Evolutionary conservation across 2,888 invertebrate species (phyloP).

Genomic region (Aricia artaxerxes): DNA sequence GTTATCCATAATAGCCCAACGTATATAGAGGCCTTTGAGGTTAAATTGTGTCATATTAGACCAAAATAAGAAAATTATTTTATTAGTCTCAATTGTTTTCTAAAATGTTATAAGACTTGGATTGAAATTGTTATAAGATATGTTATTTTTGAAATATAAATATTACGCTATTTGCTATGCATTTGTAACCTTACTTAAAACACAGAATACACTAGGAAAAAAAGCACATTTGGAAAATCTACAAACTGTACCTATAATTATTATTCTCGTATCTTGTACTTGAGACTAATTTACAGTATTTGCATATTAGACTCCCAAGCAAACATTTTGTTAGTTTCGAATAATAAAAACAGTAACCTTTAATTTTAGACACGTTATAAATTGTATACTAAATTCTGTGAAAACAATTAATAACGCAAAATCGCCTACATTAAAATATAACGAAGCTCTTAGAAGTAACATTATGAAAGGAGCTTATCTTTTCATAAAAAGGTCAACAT

Average conservation of each 20-base stretch:
- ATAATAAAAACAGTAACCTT: too few relatives aligned
- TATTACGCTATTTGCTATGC: not conserved
- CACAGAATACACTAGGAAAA: not conserved
- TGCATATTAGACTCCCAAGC: not conserved
- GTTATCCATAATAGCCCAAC: too few relatives aligned
- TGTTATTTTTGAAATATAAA: too few relatives aligned
- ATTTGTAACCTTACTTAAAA: too few relatives aligned
- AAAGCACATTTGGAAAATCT: not conserved
- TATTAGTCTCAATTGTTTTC: too few relatives aligned
- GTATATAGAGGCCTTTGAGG: too few relatives aligned
- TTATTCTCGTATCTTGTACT: not conserved
- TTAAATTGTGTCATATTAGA: too few relatives aligned
- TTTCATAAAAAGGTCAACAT: not conserved
- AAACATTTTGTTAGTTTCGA: not conserved
- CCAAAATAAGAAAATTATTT: too few relatives aligned
- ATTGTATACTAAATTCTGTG: not conserved
- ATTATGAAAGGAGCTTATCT: conserved; percentile 8
- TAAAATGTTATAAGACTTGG: too few relatives aligned
- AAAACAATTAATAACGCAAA: not conserved
- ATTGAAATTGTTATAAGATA: too few relatives aligned
- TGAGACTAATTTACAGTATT: not conserved
- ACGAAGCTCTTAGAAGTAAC: not conserved
- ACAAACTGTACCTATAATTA: not conserved
- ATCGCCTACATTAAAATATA: not conserved
- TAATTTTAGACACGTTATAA: not conserved